A percentile compares a stretch with the other conserved stretches of the same genome.
These are phyloP conservation scores for Spilosoma lubricipeda DNA, from an alignment of 2,888 invertebrate genomes.

Conservation along the genomic window DNA sequence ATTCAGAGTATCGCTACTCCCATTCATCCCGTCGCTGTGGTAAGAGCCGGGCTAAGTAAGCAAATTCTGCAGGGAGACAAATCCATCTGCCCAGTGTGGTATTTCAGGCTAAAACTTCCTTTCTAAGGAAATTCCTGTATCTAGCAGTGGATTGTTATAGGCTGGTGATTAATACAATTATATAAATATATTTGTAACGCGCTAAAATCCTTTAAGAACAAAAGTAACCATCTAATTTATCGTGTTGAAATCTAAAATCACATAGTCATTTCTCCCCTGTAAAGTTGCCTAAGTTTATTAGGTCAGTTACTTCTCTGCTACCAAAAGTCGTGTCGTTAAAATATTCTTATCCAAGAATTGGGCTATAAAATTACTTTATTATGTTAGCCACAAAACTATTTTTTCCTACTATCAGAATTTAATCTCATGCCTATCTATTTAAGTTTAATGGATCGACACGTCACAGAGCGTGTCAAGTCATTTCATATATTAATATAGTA, in stretches of 20 bases:
- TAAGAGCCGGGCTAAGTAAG: too few species aligned
- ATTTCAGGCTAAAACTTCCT: too few species aligned
- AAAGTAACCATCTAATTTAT: background rate
- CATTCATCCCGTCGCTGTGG: too few species aligned
- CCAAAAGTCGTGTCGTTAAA: background rate
- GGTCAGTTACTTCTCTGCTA: background rate
- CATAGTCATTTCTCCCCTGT: background rate
- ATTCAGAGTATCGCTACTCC: too few species aligned
- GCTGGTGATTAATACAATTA: too few species aligned
- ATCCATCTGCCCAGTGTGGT: too few species aligned
- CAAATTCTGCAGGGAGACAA: too few species aligned
- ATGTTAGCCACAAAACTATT: background rate
- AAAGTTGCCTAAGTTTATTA: background rate
- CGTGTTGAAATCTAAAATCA: background rate
- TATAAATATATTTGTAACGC: too few species aligned
- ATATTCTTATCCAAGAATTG: too few species aligned
- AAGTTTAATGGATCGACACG: background rate
- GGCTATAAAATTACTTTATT: background rate
- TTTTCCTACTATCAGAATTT: background rate
- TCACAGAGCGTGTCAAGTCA: background rate
- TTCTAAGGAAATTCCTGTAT: too few species aligned
- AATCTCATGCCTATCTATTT: background rate
- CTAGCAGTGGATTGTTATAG: too few species aligned
- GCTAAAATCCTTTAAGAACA: background rate
- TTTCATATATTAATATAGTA: slow-evolving; percentile 30